phyloP scores from a whole-genome alignment of 1,140 invertebrate genomes.

The Pseudoatta argentina region DNA sequence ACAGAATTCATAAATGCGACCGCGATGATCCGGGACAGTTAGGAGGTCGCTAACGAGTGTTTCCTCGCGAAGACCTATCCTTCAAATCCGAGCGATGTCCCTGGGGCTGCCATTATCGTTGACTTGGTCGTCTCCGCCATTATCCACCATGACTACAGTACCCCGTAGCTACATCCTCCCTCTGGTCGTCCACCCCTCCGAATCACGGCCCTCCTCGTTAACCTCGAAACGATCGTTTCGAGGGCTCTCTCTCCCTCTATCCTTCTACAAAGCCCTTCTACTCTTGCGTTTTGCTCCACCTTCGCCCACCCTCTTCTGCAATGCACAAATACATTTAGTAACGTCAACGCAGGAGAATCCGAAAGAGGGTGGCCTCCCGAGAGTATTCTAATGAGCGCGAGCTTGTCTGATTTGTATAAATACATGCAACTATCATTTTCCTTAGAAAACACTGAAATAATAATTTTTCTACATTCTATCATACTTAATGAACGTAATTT shows the following conservation, averaged over 20 bases:
- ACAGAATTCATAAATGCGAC: conserved; percentile 78
- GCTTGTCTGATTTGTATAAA: conserved; percentile 60
- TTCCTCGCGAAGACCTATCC: conserved; percentile 69
- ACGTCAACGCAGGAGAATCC: conserved; percentile 54
- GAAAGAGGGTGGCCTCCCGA: conserved; percentile 51
- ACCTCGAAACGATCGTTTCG: conserved; percentile 74
- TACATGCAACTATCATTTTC: conserved; percentile 53
- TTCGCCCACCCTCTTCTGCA: conserved; percentile 25
- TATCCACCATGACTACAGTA: conserved; percentile 70
- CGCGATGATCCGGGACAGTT: conserved; percentile 76
- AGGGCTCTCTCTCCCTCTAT: conserved; percentile 8
- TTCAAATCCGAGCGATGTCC: conserved; percentile 72
- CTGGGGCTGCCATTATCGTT: conserved; percentile 82
- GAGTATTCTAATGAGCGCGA: conserved; percentile 57
- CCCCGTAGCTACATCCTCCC: conserved; percentile 58
- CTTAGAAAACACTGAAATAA: conserved; percentile 11
- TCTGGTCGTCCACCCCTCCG: conserved; percentile 67
- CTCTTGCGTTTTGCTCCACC: conserved; percentile 55
- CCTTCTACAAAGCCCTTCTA: conserved; percentile 34
- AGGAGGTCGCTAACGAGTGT: conserved; percentile 83
- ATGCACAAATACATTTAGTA: conserved; percentile 63
- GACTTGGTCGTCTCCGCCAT: conserved; percentile 75
- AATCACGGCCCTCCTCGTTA: conserved; percentile 79
- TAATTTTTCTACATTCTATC: neutral
- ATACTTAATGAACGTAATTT: neutral